These are phyloP conservation scores for Bursaphelenchus okinawaensis DNA, from an alignment of 2,888 invertebrate genomes.

Conservation along the genomic window DNA sequence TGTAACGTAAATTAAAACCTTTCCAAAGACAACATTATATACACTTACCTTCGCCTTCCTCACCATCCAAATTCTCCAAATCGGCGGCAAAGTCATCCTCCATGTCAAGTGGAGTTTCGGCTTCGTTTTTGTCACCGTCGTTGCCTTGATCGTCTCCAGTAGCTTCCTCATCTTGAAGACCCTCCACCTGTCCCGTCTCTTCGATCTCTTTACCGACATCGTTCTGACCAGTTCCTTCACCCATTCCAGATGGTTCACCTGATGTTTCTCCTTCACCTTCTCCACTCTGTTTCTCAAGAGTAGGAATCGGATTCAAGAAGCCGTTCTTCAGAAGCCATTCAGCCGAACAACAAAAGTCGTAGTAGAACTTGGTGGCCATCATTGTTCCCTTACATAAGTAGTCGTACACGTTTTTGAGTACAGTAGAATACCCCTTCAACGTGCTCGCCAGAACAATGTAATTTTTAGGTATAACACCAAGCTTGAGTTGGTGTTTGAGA, in stretches of 20 bases:
- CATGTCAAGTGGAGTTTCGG: constrained; percentile 57
- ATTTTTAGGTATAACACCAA: not conserved
- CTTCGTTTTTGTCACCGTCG: constrained; percentile 32
- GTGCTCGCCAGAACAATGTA: not conserved
- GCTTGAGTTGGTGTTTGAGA: not conserved
- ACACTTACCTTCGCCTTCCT: constrained; percentile 25
- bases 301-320: constrained; percentile 74
- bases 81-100: constrained; percentile 56
- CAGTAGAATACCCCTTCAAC: not conserved
- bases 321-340: constrained; percentile 64
- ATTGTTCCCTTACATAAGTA: not conserved
- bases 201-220: constrained; percentile 91
- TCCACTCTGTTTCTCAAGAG: constrained; percentile 66
- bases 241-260: constrained; percentile 42
- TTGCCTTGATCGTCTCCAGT: constrained; percentile 25
- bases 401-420: not conserved
- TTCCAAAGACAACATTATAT: constrained; percentile 60
- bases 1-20: constrained; percentile 77
- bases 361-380: not conserved
- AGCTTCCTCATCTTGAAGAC: constrained; percentile 31
- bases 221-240: constrained; percentile 67
- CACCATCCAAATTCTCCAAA: constrained; percentile 46
- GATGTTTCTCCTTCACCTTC: constrained; percentile 59
- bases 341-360: not conserved
- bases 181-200: constrained; percentile 60